Base-by-base conservation (phyloP, 1,140 invertebrate genomes). In the Acromyrmex echinatior region DNA sequence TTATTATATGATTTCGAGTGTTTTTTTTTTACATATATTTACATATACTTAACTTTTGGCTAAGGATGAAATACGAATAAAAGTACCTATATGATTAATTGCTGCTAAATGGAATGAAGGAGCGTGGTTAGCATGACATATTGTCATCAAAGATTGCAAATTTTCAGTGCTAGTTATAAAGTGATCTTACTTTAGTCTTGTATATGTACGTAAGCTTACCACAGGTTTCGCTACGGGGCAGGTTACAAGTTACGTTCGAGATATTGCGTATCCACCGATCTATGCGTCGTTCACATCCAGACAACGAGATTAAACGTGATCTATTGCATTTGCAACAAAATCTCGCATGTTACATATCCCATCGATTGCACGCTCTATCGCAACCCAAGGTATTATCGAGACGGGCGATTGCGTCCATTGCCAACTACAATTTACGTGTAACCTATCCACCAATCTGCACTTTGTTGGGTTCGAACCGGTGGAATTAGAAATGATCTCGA, bases 321-420 rank as follows among this genome's bases (percentile, higher is more conserved):
- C 80, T 82, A 74, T 82, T 56, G 25, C 12, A 28, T 60, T 45
- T n/a, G 80, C 80, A 82, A 82, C 80, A 62, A 82, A 82, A 82
- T 82, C 80, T 74, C 68, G 25, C 80, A 73, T 73, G 53, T 60
- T 74, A 56, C 70, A 56, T 74, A 74, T 82, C 80, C 39, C 56
- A 62, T 74, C 70, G 70, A 84, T 63, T 76, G 31, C 25, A 60
- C 58, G 49, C 45, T 82, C 80, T 62, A 14, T 39, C 14, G 39
- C 56, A 28, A 84, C 39, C 70, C 70, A 76, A 76, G 80, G 70
- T 70, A 31, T 51, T 76, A 76, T 76, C 80, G 70, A 84, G 80
- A 74, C 70, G 71, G 62, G 56, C 58, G 49, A 76, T 84, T 51
- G 80, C 70, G 80, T 28, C 45, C 56, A 84, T 84, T 84, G 51